phyloP scores from a whole-genome alignment of 2,888 invertebrate species.

The Sclerodermus sp. region DNA sequence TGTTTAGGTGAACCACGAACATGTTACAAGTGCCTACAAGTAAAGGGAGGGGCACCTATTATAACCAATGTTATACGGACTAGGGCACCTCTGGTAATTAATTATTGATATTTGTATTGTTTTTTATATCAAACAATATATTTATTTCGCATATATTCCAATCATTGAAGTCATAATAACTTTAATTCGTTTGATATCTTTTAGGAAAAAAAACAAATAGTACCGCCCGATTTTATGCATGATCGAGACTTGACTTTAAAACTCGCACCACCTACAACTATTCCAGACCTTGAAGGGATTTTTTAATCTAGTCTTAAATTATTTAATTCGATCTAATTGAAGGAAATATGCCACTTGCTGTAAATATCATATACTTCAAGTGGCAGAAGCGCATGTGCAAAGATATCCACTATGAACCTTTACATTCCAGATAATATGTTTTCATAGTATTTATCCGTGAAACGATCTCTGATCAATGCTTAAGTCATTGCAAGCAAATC shows the following conservation, averaged over 20 bases:
- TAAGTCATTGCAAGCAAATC: too few species aligned
- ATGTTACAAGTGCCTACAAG: conserved; percentile 50
- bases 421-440: too few species aligned
- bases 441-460: too few species aligned
- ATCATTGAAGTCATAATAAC: too few species aligned
- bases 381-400: too few species aligned
- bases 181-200: conserved; percentile 4
- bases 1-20: conserved; percentile 49
- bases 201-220: conserved; percentile 44
- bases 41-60: conserved; percentile 50
- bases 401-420: too few species aligned
- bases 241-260: conserved; percentile 45
- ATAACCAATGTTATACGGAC: conserved; percentile 36
- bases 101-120: background rate
- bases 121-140: too few species aligned
- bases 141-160: too few species aligned
- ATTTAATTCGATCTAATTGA: conserved; percentile 10
- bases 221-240: conserved; percentile 50
- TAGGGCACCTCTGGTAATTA: conserved; percentile 35
- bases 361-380: too few species aligned
- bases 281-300: conserved; percentile 53
- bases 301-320: conserved; percentile 50
- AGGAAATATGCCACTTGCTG: too few species aligned
- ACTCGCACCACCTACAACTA: conserved; percentile 48
- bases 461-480: too few species aligned